phyloP scores from a whole-genome alignment of 1,140 invertebrate genomes.

The Drosophila lowei region DNA sequence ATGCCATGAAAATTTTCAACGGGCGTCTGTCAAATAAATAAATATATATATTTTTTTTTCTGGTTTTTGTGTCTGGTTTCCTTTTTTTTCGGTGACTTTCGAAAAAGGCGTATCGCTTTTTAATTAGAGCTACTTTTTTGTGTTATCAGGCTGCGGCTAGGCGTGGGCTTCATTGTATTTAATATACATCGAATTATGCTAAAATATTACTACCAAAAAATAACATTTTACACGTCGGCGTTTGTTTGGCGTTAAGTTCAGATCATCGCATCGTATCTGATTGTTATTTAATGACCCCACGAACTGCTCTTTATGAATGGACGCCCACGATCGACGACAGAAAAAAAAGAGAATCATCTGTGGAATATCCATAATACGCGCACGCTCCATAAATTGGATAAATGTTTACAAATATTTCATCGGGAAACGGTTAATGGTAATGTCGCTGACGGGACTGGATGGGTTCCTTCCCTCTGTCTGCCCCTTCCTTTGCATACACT shows the following conservation, averaged over 20 bases:
- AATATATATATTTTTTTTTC: slow-evolving; percentile 22
- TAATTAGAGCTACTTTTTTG: slow-evolving; percentile 74
- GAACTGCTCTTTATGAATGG: slow-evolving; percentile 73
- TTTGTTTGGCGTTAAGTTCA: slow-evolving; percentile 75
- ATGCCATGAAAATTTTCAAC: slow-evolving; percentile 53
- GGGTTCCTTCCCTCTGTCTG: slow-evolving; percentile 2
- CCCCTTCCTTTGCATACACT: slow-evolving; percentile 7
- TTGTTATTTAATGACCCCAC: slow-evolving; percentile 76
- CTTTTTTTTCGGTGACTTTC: slow-evolving; percentile 45
- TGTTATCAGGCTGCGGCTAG: slow-evolving; percentile 41
- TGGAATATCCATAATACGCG: slow-evolving; percentile 49
- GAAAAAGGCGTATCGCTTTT: slow-evolving; percentile 58
- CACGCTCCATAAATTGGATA: slow-evolving; percentile 74
- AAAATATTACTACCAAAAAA: slow-evolving; percentile 55
- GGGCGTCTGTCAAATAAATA: slow-evolving; percentile 58
- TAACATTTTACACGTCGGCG: slow-evolving; percentile 65
- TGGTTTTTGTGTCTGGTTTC: slow-evolving; percentile 11
- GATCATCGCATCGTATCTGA: slow-evolving; percentile 64
- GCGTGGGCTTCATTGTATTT: slow-evolving; percentile 33
- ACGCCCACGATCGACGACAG: slow-evolving; percentile 35
- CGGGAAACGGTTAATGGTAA: slow-evolving; percentile 36
- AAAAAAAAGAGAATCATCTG: slow-evolving; percentile 27
- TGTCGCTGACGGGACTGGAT: slow-evolving; percentile 5
- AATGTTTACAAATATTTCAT: slow-evolving; percentile 81
- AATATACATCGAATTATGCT: slow-evolving; percentile 56